Conservation (phyloP, 2,888 invertebrate genomes). For the Gari tellinella region DNA sequence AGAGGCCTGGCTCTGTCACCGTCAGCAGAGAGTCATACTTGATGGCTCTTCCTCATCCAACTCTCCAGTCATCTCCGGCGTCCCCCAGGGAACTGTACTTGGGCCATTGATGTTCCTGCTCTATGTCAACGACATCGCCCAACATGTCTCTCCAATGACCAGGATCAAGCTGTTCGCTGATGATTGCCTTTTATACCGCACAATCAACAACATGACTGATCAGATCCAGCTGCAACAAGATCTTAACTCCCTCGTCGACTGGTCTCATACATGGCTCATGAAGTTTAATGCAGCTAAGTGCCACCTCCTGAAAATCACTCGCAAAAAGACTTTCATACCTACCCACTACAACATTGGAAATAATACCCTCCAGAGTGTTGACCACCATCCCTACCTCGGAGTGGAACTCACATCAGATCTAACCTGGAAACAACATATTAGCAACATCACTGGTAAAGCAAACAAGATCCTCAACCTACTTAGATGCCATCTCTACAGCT, state of each 20-base stretch:
- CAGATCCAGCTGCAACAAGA: conserved; percentile 1
- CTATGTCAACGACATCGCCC: conserved; percentile 11
- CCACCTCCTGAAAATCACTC: conserved; percentile 13
- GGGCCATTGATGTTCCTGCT: no score
- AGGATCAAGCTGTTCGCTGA: conserved; percentile 12
- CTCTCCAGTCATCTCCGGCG: conserved; percentile 17
- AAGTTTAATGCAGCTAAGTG: conserved; percentile 17
- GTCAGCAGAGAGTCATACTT: conserved; percentile 28
- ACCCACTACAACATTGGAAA: background rate
- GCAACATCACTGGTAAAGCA: no score
- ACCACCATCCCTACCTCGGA: no score
- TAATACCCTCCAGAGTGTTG: background rate
- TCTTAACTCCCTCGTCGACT: background rate
- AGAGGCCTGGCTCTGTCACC: conserved; percentile 24
- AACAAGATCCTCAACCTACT: no score
- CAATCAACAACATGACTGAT: conserved; percentile 4
- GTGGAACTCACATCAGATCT: no score
- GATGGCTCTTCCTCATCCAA: conserved; percentile 23
- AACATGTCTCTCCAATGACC: conserved; percentile 16
- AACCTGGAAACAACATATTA: no score
- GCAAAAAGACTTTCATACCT: conserved; percentile 4
- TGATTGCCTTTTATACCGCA: conserved; percentile 10
- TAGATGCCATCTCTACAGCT: no score
- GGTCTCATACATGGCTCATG: conserved; percentile 17
- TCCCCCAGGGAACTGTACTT: conserved; percentile 30